Conservation (phyloP, 2,113 vertebrate genomes). For the Empidonax traillii region DNA sequence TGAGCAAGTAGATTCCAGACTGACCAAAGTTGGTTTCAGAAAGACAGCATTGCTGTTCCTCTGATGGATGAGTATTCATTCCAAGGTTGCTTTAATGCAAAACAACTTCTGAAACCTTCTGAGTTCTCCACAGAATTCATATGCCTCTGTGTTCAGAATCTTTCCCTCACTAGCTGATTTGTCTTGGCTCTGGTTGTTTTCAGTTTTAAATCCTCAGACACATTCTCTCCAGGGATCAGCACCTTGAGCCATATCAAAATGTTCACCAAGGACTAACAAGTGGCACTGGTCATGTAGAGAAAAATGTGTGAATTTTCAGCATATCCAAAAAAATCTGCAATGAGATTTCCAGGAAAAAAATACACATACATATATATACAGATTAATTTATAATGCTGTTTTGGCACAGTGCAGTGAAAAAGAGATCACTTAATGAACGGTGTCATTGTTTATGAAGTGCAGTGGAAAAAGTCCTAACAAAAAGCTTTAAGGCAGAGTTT, state of each 20-base stretch:
- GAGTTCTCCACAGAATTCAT: background rate
- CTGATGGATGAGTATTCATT: background rate
- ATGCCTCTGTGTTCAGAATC: rapidly evolving
- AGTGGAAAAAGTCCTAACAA: background rate
- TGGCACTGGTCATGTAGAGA: background rate
- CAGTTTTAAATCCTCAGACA: background rate
- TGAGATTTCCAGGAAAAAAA: background rate
- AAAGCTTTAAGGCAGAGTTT: background rate
- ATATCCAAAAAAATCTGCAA: background rate
- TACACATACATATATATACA: background rate
- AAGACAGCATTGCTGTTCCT: background rate
- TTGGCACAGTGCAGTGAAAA: background rate
- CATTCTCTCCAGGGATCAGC: background rate
- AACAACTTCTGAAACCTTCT: background rate
- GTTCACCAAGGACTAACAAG: background rate
- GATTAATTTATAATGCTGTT: background rate
- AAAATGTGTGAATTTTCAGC: background rate
- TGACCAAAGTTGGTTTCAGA: background rate
- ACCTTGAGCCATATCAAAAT: background rate
- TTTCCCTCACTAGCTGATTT: background rate
- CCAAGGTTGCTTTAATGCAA: background rate
- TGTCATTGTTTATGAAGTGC: background rate
- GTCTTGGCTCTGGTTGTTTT: background rate
- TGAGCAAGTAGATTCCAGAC: background rate
- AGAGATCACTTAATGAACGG: background rate